Base-by-base conservation (phyloP, 92 coral and sea anemone genomes). In the Parazoanthus atlanticus region DNA sequence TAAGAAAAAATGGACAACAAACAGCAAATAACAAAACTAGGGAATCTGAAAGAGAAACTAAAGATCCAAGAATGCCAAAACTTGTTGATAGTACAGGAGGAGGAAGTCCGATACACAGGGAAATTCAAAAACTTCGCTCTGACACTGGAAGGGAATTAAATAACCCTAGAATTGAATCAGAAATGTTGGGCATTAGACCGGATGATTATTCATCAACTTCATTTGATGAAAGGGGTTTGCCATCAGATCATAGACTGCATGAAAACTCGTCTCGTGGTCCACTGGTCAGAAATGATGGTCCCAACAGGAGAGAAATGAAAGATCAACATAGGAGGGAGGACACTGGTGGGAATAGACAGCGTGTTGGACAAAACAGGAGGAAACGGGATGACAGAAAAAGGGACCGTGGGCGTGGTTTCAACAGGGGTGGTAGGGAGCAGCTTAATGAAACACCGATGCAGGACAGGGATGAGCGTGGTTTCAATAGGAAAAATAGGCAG, bases 1-100 rank as follows among this genome's bases (percentile, higher is more conserved):
- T 93, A 47, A 86, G 94, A 54, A 96, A 87, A 28, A 90, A 58
- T 82, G 97, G 92, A 86, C 98, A 90, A 65, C 90, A 85, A 69
- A 91, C 92, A 13, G 86, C 81, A 69, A 38, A 28, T 67, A 34
- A 89, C 28, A 79, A 73, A 34, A 64, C 5, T 56, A 65, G 21
- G 25, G 86, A 84, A 58, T 86, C 15, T 41, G 88, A 80, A 73
- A 74, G 33, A 16, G 88, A 89, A 56, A n/a, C 32, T 17, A 41
- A 56, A 49, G 80, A 89, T 82, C 81, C 71, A 78, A 80, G 41
- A 34, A 66, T 78, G 83, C 65, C 12, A 12, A 89, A 41, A 26
- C 12, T n/a, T 33, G 38, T n/a, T 26, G 89, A 70, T 43, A 81
- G 82, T 61, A 52, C 67, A 69, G 33, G 85, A 52, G 74, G 36